phyloP scores from a whole-genome alignment of 2,888 invertebrate species.

The Drosophila mimica region DNA sequence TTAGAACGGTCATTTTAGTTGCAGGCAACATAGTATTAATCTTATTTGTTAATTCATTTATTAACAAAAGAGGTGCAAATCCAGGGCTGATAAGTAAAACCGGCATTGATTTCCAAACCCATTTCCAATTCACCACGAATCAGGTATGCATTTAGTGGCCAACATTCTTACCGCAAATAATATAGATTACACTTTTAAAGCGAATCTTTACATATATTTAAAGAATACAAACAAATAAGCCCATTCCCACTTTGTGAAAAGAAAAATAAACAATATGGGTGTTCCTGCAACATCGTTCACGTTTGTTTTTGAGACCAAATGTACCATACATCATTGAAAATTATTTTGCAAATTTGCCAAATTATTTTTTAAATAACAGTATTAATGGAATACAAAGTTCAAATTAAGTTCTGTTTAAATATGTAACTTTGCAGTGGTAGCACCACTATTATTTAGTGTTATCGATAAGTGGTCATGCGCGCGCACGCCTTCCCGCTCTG shows the following conservation, averaged over 20 bases:
- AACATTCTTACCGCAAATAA: neutral
- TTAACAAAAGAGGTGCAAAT: neutral
- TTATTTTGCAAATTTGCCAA: neutral
- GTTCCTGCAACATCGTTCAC: neutral
- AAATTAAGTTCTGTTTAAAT: neutral
- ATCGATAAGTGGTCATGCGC: constrained; percentile 55
- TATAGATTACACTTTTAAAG: neutral
- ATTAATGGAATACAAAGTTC: neutral
- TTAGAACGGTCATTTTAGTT: constrained; percentile 1
- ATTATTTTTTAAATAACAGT: neutral
- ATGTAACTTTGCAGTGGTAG: neutral
- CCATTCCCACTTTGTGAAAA: no score
- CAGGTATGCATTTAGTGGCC: constrained; percentile 34
- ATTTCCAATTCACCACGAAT: constrained; percentile 57
- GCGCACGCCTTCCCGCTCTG: constrained; percentile 30
- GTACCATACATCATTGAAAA: neutral
- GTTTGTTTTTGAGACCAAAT: neutral
- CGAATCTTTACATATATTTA: neutral
- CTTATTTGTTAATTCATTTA: neutral
- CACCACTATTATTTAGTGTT: constrained; percentile 5
- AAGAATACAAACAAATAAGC: no score
- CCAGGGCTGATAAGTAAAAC: constrained; percentile 25
- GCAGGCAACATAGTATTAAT: neutral
- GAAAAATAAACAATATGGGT: neutral
- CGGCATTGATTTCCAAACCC: constrained; percentile 42